Base-by-base conservation (phyloP, 2,797 vertebrate species). In the Sternotherus odoratus region DNA sequence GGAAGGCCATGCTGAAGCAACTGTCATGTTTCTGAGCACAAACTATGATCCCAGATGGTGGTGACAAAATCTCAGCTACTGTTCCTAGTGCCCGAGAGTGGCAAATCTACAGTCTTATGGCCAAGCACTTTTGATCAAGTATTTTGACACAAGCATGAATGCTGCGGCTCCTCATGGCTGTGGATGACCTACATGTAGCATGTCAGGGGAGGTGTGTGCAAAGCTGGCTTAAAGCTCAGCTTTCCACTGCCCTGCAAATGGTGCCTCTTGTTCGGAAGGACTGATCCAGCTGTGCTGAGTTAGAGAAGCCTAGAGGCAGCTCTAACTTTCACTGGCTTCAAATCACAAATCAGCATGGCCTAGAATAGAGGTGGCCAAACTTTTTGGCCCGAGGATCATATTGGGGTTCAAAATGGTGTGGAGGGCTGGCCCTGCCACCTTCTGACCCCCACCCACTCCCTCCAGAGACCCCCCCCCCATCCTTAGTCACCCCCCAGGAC, bases 1-100 rank as follows among this genome's bases (percentile, higher is more conserved):
- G 89, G 89, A 4, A 87, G 80, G 8, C 91, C 86, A 72, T 86
- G 95, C 95, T 95, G 91, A 94, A 92, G 89, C 72, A 90, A 97
- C 94, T 92, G 92, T 86, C 30, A 69, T 85, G 92, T 91, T 93
- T 86, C 89, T 93, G 94, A 92, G 91, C 96, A 93, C 94, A 96
- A 95, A 66, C 92, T 90, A 43, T 84, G 94, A 96, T 95, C 95
- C 93, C 85, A 83, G 91, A 88, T 33, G 56, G 79, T 77, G n/a
- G 12, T 36, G 93, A 69, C 72, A 87, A 86, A 91, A 95, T 93
- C 91, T 53, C 16, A 48, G 89, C 82, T 91, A 11, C 79, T 89
- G 90, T 90, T 3, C 1, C 82, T 82, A 69, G 10, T 78, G 90
- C 83, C 53, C 28, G 48, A 92, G 92, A 54, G 83, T 69, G 94